Conservation (phyloP, 2,113 vertebrate genomes). For the Fregata magnificens region DNA sequence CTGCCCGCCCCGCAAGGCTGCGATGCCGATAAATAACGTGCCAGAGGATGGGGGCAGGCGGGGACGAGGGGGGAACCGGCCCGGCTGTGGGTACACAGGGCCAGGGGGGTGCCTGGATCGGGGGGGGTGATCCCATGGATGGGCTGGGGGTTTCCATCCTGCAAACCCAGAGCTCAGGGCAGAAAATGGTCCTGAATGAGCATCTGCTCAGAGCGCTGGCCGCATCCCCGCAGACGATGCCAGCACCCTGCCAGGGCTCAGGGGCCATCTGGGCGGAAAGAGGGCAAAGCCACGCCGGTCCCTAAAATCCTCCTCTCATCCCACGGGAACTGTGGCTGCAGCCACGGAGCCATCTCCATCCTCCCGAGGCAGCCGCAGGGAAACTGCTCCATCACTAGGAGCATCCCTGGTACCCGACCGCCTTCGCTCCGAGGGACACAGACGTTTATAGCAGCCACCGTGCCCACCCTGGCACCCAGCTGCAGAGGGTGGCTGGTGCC, state of each 20-base stretch:
- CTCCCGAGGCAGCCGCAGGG: background rate
- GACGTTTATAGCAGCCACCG: background rate
- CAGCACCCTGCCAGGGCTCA: background rate
- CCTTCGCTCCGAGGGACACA: background rate
- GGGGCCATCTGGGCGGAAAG: background rate
- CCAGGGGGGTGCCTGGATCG: no score
- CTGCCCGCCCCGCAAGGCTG: background rate
- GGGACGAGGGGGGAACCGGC: background rate
- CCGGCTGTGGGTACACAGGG: background rate
- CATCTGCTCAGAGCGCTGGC: background rate
- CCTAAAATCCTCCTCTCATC: background rate
- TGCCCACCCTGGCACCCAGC: background rate
- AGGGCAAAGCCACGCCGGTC: background rate
- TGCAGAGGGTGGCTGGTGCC: background rate
- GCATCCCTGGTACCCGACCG: background rate
- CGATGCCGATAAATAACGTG: background rate
- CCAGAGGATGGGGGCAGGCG: background rate
- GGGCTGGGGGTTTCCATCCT: background rate
- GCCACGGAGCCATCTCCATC: background rate
- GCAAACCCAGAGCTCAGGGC: no score
- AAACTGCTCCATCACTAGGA: background rate
- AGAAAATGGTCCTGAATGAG: background rate
- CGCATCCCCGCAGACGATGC: background rate
- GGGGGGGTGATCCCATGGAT: background rate
- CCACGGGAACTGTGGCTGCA: background rate